These are phyloP conservation scores for Lasioglossum vierecki DNA, from an alignment of 2,888 invertebrate genomes.

Conservation along the genomic window DNA sequence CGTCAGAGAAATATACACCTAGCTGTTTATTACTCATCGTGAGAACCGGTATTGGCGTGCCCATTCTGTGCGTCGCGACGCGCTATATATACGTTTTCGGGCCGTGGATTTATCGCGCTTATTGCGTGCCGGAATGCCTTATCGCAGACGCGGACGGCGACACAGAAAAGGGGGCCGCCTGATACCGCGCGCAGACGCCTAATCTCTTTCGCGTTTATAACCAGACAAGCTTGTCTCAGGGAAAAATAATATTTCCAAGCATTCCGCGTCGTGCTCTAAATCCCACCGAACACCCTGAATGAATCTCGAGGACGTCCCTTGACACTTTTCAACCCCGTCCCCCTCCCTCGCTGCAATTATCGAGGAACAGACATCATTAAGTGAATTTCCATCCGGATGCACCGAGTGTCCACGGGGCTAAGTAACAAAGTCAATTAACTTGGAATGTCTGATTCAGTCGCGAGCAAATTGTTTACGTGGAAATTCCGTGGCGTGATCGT, in stretches of 20 bases:
- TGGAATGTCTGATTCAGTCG: background rate
- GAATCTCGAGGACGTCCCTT: background rate
- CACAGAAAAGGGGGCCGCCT: conserved; percentile 20
- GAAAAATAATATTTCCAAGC: background rate
- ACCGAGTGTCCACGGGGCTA: background rate
- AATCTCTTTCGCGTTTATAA: conserved; percentile 10
- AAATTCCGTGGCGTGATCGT: background rate
- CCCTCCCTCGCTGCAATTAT: background rate
- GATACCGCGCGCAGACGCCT: conserved; percentile 1
- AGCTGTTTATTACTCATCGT: background rate
- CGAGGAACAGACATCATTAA: conserved; percentile 1
- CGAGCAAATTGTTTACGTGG: background rate
- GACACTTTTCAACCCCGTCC: background rate
- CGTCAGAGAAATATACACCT: background rate
- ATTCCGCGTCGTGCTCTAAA: background rate
- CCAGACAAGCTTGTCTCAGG: background rate
- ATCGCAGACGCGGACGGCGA: conserved; percentile 24
- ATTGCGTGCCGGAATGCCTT: conserved; percentile 29
- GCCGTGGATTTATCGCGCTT: conserved; percentile 33
- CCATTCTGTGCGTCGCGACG: background rate
- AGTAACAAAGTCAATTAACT: background rate
- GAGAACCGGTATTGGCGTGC: background rate
- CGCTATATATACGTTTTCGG: background rate
- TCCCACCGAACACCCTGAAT: background rate
- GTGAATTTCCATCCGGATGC: conserved; percentile 21